Base-by-base conservation (phyloP, 2,113 vertebrate genomes). In the Hemiprocne comata region DNA sequence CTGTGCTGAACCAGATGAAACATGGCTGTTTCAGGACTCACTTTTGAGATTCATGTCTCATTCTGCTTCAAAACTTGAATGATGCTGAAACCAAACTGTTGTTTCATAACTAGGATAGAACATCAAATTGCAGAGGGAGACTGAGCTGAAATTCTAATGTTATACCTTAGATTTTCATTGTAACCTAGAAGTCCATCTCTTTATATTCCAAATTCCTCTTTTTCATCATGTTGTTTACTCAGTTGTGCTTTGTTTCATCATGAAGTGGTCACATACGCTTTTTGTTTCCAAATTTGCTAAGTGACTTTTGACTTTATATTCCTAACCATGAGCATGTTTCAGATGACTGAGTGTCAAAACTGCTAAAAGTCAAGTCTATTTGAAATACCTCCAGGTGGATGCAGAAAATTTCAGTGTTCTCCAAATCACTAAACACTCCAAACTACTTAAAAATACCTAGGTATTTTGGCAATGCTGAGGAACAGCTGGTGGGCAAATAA, bases 81-180 rank as follows among this genome's bases (percentile, higher is more conserved):
- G 23, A 53, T 14, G 36, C 1, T 38, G 33, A 84, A 81, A 28
- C 17, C 17, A 77, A 87, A 73, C 33, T 36, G 6, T 13, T 48
- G 13, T 58, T 72, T 15, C 5, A 9, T 31, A 50, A 53, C 6
- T 21, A 16, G 21, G 21, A 7, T 44, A 83, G 72, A 87, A 10
- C 6, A 58, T 14, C 14, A 29, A 48, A 66, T 10, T 0, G 0
- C 11, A 29, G 29, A 46, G 1, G 11, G 14, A 73, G 9, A 48
- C 3, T 0, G 0, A 83, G 13, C 29, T 70, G 72, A 76, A 80
- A 29, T 76, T 21, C 28, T 31, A n/a, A n/a, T 55, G 28, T 62
- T 75, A 42, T 3, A 46, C 7, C 18, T 77, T n/a, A 19, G 23
- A 13, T 62, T 86, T 92, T 17, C 53, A 24, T 14, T n/a, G 23